Base-by-base conservation (phyloP, 2,888 invertebrate species). In the Thymelicus lineola region DNA sequence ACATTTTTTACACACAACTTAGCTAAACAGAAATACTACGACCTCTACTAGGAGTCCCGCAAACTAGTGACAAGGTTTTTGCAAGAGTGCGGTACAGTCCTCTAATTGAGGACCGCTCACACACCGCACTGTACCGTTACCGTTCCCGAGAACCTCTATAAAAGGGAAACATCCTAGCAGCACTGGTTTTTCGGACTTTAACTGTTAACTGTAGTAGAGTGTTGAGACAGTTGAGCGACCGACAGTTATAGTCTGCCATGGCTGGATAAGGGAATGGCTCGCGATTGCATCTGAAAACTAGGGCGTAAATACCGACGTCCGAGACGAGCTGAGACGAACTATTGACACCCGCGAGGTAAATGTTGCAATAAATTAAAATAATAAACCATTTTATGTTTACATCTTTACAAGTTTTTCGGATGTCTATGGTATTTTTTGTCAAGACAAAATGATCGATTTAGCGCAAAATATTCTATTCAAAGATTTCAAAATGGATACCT, bases 71-170 rank as follows among this genome's bases (percentile, higher is more conserved):
- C 63, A 46, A 67, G 66, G 72, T 77, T 76, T 75, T 75, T 72
- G 35, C 69, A 10, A 48, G 14, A 38, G 35, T 62, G 46, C 73
- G 71, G 70, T 72, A 62, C 57, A 64, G 28, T 64, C 70, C 70
- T 81, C 80, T 84, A 84, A 85, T 86, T 85, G 82, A 81, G 75
- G 74, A 7, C 9, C 10, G 42, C 42, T 28, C 28, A 28, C 28
- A 28, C 71, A 70, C 72, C 74, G 83, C 48, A 17, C 48, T 20
- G 20, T 12, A 83, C 85, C 85, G 84, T 84, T 79, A 77, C 83
- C 82, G 80, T 75, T 80, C 81, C 82, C 75, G 75, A 76, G 84
- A 82, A 85, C 64, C 50, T 75, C 84, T 82, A 71, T 81, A 84
- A 75, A 86, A 80, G 83, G 85, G 77, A 75, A 77, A 74, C 78